Evolutionary conservation across 2,797 vertebrate species (phyloP), one percentile per base, ranked within the genome.

Genomic region (Lycodopsis pacificus): DNA sequence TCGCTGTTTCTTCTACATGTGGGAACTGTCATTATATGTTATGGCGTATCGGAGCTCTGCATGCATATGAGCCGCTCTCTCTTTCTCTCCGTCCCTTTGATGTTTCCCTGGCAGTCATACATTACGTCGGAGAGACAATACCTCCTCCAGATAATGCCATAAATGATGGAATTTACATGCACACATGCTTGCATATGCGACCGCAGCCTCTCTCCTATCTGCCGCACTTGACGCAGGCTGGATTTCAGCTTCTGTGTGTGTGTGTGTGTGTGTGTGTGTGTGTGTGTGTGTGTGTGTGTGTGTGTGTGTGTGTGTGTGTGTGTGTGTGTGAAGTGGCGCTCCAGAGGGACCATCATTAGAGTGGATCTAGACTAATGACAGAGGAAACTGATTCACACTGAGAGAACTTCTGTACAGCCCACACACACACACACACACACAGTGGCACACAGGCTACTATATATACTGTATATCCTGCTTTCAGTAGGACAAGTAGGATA

Each of bases 111-210:
- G 89, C 89, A 93, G 89, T 89, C 84, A 86, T 93, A 91, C 92
- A 94, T 95, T 95, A 94, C 82, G 73, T 86, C 86, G 85, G 89
- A 93, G 93, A 95, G 95, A 95, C 94, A 96, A 93, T 93, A 93
- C 92, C 94, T 94, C 93, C 94, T 95, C 94, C 94, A 95, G 93
- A 95, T 95, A 95, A 96, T 95, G 93, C 94, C 83, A 90, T 95
- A 95, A 96, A 95, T 95, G 94, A 94, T 92, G 88, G 92, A 93
- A 95, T 95, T 95, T 95, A 95, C 95, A 95, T 95, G 95, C 93
- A 93, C 90, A 88, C 89, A 89, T 90, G 86, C 88, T 87, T 91
- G 76, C 89, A 91, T 90, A 86, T 83, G 88, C 89, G 88, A 81
- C 86, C 53, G 42, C 84, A 87, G 86, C 88, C 81, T 84, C 89